These are phyloP conservation scores for Macroglossus sobrinus DNA, from an alignment of 2,113 vertebrate genomes.

Conservation along the genomic window DNA sequence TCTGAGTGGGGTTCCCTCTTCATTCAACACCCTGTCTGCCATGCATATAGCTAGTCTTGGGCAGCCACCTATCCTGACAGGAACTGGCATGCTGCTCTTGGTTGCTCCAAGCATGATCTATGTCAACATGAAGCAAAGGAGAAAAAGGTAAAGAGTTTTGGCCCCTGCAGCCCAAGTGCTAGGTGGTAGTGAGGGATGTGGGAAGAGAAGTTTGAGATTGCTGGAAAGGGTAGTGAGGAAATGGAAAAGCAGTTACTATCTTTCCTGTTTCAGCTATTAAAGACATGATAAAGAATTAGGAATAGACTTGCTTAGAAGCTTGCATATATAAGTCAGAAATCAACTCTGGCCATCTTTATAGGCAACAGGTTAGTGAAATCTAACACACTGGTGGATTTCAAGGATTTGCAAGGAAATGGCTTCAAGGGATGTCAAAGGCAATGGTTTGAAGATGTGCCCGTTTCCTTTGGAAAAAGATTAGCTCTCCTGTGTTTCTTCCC, in stretches of 20 bases:
- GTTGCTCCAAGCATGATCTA: not conserved
- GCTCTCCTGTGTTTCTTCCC: not conserved
- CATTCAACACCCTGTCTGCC: not conserved
- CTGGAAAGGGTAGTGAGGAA: not conserved
- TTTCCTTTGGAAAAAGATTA: slow-evolving; percentile 47
- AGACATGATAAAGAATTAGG: not conserved
- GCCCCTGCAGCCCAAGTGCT: not conserved
- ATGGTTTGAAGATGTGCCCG: slow-evolving; percentile 47
- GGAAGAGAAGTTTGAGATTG: not conserved
- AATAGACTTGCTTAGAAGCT: not conserved
- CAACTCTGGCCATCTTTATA: not conserved
- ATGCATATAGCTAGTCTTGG: not conserved
- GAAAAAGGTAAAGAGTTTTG: not conserved
- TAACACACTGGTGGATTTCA: slow-evolving; percentile 10
- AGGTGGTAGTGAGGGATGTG: not conserved
- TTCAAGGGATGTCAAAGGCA: slow-evolving; percentile 41
- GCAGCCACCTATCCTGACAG: not conserved
- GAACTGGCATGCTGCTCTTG: not conserved
- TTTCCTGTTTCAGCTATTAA: not conserved
- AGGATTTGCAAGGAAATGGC: slow-evolving; percentile 61
- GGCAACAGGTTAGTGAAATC: not conserved
- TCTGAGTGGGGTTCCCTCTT: not conserved
- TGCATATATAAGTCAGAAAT: not conserved
- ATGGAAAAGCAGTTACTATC: not conserved
- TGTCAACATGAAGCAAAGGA: not conserved